Percentiles rank a stretch among this genome's conserved stretches.
Conservation (phyloP, 2,113 vertebrate species). For the Pyxicephalus adspersus region DNA sequence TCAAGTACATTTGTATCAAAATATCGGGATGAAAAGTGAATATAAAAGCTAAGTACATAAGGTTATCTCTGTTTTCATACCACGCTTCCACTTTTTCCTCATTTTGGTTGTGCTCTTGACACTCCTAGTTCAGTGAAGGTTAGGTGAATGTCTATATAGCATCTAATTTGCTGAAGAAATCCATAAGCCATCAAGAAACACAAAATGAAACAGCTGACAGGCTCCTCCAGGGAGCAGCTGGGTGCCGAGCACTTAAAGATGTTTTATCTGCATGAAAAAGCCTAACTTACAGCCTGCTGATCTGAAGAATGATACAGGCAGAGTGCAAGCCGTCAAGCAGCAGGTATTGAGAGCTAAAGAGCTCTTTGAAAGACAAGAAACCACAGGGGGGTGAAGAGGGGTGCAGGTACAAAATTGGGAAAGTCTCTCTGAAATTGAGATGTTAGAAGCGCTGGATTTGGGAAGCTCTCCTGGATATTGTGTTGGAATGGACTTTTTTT, state of each 20-base stretch:
- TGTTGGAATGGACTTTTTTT: no score
- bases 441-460: no score
- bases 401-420: no score
- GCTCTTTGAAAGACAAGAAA: neutral
- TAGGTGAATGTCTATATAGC: neutral
- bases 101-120: neutral
- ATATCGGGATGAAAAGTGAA: no score
- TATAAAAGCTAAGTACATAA: no score
- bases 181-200: slow-evolving; percentile 24
- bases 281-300: neutral
- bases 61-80: no score
- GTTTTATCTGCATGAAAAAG: slow-evolving; percentile 29
- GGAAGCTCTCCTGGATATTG: no score
- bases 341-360: neutral
- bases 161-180: slow-evolving; percentile 16
- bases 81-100: no score
- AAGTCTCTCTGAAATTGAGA: no score
- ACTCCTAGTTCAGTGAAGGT: neutral
- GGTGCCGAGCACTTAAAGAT: slow-evolving; percentile 16
- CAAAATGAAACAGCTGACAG: slow-evolving; percentile 23
- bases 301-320: neutral
- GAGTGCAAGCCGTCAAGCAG: neutral
- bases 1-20: no score
- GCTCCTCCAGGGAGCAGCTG: neutral
- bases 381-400: no score